Conservation (phyloP, 92 coral and sea anemone genomes). For the Phenganax subtilis region DNA sequence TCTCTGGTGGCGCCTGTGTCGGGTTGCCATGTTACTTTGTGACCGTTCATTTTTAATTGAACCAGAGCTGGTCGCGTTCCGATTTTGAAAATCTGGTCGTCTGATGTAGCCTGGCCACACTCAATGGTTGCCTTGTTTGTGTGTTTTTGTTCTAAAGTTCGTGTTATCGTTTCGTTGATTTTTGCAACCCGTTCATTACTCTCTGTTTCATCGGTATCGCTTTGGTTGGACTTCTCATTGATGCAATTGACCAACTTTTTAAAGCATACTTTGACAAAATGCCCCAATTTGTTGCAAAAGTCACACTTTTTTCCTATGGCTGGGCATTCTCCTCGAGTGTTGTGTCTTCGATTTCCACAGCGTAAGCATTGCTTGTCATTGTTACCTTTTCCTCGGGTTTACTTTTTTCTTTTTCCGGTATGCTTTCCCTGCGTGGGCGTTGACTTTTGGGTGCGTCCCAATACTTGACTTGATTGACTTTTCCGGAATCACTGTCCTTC, state of each 20-base stretch:
- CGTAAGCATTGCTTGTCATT: not conserved
- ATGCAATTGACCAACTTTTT: too few relatives aligned
- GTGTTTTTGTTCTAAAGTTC: too few relatives aligned
- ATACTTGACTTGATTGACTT: not conserved
- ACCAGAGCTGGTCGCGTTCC: constrained; percentile 4
- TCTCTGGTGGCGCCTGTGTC: constrained; percentile 23
- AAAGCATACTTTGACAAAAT: too few relatives aligned
- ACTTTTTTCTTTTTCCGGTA: not conserved
- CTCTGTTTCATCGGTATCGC: too few relatives aligned
- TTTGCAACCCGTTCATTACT: too few relatives aligned
- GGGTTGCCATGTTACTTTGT: constrained; percentile 5
- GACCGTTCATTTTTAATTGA: not conserved
- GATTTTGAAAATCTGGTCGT: not conserved
- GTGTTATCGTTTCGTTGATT: too few relatives aligned
- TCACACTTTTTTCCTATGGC: too few relatives aligned
- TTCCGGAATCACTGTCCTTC: not conserved
- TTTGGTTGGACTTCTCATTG: too few relatives aligned
- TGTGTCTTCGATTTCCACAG: not conserved
- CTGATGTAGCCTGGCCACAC: constrained; percentile 14
- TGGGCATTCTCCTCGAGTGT: not conserved
- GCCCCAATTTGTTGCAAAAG: too few relatives aligned
- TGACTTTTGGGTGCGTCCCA: not conserved
- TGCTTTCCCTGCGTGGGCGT: too few relatives aligned
- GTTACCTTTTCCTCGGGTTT: not conserved
- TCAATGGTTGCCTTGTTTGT: not conserved